phyloP scores from a whole-genome alignment of 2,113 vertebrate species.

The Platysternon megacephalum region DNA sequence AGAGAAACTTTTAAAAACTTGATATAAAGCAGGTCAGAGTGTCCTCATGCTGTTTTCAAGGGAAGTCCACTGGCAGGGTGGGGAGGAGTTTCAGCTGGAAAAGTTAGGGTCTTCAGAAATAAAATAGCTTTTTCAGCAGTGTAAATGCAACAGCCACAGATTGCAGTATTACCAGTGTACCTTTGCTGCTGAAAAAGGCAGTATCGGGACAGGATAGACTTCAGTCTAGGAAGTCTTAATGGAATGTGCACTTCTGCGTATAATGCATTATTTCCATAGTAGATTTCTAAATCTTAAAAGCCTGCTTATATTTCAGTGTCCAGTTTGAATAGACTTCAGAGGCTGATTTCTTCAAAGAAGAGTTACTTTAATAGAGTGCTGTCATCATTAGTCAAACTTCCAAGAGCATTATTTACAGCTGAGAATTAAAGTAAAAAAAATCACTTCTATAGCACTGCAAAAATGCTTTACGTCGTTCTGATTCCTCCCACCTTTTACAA shows the following conservation, averaged over 20 bases:
- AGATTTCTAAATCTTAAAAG: background rate
- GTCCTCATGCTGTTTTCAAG: background rate
- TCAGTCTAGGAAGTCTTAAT: background rate
- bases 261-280: accelerated
- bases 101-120: background rate
- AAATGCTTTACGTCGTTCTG: background rate
- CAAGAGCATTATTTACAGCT: background rate
- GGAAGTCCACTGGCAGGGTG: background rate
- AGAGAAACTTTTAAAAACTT: background rate
- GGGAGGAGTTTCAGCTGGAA: background rate
- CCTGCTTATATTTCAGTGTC: background rate
- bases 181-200: background rate
- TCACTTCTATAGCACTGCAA: background rate
- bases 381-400: background rate
- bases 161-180: background rate
- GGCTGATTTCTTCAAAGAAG: background rate
- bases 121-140: background rate
- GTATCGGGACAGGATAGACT: background rate
- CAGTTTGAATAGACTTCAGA: background rate
- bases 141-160: background rate
- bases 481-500: background rate
- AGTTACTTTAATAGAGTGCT: background rate
- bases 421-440: background rate
- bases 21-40: background rate
- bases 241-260: accelerated